Conservation (phyloP, 2,888 invertebrate genomes). For the Cheilosia grossa region DNA sequence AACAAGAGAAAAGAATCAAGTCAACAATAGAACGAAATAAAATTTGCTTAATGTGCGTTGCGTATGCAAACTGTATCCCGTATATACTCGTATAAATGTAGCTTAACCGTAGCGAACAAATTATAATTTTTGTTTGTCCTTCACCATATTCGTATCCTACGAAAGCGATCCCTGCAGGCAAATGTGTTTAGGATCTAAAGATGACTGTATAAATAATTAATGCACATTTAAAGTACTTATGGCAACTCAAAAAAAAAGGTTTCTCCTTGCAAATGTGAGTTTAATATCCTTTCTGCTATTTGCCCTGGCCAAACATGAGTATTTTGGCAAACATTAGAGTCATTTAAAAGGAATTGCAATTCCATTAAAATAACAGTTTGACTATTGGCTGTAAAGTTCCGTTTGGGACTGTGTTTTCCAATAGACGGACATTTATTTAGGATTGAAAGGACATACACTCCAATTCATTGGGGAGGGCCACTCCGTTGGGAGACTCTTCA, state of each 20-base stretch:
- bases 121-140: not conserved
- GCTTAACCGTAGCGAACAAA: constrained; percentile 1
- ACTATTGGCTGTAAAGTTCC: constrained; percentile 51
- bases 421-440: constrained; percentile 38
- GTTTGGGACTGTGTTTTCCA: not conserved
- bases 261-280: constrained; percentile 1
- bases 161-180: constrained; percentile 45
- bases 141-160: not conserved
- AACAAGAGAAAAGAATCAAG: not conserved
- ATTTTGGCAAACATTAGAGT: constrained; percentile 43
- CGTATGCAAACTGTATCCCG: constrained; percentile 6
- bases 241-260: constrained; percentile 15
- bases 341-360: constrained; percentile 65
- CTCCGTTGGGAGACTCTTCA: constrained; percentile 21
- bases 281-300: constrained; percentile 36
- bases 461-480: not conserved
- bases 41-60: constrained; percentile 29
- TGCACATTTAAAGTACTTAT: constrained; percentile 59
- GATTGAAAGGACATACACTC: constrained; percentile 21
- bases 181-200: constrained; percentile 61
- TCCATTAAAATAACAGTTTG: constrained; percentile 66
- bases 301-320: constrained; percentile 20
- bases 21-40: constrained; percentile 33
- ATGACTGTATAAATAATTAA: constrained; percentile 65
- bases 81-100: not conserved